Conservation (phyloP, 2,113 vertebrate species). For the Hippocampus zosterae region DNA sequence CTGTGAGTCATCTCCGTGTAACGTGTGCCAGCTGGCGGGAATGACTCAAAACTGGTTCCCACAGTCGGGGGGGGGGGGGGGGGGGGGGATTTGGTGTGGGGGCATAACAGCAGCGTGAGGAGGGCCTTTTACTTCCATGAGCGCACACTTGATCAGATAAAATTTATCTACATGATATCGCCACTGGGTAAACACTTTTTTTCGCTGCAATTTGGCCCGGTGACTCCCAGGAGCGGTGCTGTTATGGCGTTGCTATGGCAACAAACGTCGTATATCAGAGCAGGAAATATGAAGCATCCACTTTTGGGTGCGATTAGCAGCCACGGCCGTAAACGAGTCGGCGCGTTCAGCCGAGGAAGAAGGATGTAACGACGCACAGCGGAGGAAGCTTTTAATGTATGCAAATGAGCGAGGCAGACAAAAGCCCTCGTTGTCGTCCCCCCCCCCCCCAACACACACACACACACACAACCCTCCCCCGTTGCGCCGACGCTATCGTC, state of each 20-base stretch:
- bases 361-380: neutral
- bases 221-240: neutral
- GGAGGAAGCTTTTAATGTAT: constrained; percentile 3
- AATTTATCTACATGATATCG: neutral
- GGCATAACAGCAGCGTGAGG: neutral
- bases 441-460: neutral
- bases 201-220: neutral
- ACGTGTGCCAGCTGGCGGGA: constrained; percentile 1
- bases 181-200: neutral
- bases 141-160: neutral
- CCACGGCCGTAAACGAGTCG: neutral
- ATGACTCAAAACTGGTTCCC: neutral
- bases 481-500: neutral
- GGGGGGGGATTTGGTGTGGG: too few relatives aligned
- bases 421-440: neutral
- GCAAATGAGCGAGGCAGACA: constrained; percentile 1
- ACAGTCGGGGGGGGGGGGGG: neutral
- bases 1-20: neutral
- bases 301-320: neutral
- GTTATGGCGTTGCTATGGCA: neutral
- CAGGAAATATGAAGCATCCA: neutral
- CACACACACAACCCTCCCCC: too few relatives aligned
- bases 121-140: neutral
- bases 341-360: neutral
- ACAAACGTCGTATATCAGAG: neutral